A percentile compares a stretch with the other conserved stretches of the same genome.
phyloP scores from a whole-genome alignment of 30 jellyfish, hydroid and myxozoan species.

The Clytia hemisphaerica region DNA sequence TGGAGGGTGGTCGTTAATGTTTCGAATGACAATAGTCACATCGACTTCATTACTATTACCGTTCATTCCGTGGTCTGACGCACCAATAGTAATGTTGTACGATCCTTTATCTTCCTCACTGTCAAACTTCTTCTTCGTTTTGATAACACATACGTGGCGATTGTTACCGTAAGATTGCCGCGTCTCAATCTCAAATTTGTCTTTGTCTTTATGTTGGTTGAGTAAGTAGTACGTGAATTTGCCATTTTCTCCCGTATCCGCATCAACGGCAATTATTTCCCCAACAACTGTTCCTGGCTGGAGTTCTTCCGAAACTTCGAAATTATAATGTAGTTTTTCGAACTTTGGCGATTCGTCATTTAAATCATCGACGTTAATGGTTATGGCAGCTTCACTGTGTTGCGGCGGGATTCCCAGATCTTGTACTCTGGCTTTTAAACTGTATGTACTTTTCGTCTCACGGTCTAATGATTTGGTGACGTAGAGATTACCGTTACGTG shows the following conservation, averaged over 20 bases:
- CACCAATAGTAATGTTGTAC: conserved; percentile 52
- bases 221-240: conserved; percentile 45
- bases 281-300: conserved; percentile 79
- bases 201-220: conserved; percentile 40
- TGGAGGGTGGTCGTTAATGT: conserved; percentile 81
- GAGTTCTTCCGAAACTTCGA: conserved; percentile 74
- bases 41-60: conserved; percentile 36
- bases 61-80: conserved; percentile 78
- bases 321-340: conserved; percentile 25
- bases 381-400: conserved; percentile 36
- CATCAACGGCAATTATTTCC: conserved; percentile 56
- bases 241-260: conserved; percentile 81
- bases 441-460: conserved; percentile 39
- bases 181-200: conserved; percentile 37
- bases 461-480: conserved; percentile 61
- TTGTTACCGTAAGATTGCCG: conserved; percentile 5
- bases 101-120: conserved; percentile 45
- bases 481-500: conserved; percentile 41
- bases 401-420: conserved; percentile 79
- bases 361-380: conserved; percentile 62
- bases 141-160: conserved; percentile 58
- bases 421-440: conserved; percentile 39
- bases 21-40: conserved; percentile 44
- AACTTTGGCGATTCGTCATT: conserved; percentile 79
- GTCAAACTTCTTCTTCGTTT: conserved; percentile 53